Percentiles rank a stretch among this genome's conserved stretches.
Evolutionary conservation across 2,888 invertebrate genomes (phyloP).

Genomic region (Drosophila aldrichi): DNA sequence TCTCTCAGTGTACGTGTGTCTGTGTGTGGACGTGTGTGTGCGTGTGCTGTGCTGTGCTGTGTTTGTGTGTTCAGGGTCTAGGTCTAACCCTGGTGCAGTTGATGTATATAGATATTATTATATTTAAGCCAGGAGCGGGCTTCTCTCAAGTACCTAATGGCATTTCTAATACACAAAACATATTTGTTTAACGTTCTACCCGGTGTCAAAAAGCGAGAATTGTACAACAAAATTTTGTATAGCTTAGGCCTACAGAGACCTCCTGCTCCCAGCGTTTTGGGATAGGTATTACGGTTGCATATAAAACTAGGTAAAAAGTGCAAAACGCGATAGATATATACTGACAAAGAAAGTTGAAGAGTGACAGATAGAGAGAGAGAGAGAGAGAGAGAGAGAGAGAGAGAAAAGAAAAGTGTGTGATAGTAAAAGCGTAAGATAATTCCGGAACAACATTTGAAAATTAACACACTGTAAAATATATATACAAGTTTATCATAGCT

Average conservation of each 20-base stretch:
- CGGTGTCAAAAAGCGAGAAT: constrained; percentile 61
- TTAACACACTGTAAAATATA: constrained; percentile 76
- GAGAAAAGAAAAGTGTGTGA: constrained; percentile 51
- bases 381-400: constrained; percentile 53
- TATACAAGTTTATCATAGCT: constrained; percentile 73
- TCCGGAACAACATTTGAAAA: constrained; percentile 85
- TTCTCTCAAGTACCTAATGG: constrained; percentile 57
- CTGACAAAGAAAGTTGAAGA: constrained; percentile 47
- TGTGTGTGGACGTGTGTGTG: constrained; percentile 11
- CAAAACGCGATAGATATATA: constrained; percentile 63
- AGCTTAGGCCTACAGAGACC: constrained; percentile 68
- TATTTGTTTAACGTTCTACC: constrained; percentile 42
- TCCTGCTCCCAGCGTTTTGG: constrained; percentile 82
- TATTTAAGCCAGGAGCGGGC: constrained; percentile 83
- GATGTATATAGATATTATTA: constrained; percentile 19
- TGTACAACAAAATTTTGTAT: constrained; percentile 33
- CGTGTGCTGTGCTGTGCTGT: constrained; percentile 12
- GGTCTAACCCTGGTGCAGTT: constrained; percentile 22
- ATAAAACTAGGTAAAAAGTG: constrained; percentile 52
- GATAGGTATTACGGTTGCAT: constrained; percentile 53
- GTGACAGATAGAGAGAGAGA: constrained; percentile 2
- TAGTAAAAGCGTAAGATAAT: constrained; percentile 74
- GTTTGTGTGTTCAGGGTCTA: background rate
- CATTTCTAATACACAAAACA: constrained; percentile 50
- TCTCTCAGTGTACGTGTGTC: constrained; percentile 12